phyloP scores from a whole-genome alignment of 2,797 vertebrate genomes.

The Syngnathus rostellatus region DNA sequence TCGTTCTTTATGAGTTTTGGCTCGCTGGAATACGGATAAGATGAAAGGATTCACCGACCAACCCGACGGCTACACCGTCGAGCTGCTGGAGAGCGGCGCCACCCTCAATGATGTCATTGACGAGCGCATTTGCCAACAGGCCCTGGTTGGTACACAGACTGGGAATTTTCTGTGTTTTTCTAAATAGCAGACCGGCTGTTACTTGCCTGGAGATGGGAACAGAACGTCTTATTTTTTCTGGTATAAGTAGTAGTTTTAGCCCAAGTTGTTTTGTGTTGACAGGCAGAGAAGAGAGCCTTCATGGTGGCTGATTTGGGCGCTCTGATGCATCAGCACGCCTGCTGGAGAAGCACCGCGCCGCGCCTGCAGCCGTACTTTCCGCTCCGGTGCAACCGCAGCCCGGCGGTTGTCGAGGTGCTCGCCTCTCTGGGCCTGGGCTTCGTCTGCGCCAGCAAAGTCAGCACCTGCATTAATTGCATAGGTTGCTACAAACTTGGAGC shows the following conservation, averaged over 20 bases:
- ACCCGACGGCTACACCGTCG: conserved; percentile 89
- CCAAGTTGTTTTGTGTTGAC: conserved; percentile 4
- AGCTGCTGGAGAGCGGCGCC: conserved; percentile 88
- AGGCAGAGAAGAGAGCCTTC: conserved; percentile 93
- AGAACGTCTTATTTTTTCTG: too few relatives aligned
- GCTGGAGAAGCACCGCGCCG: conserved; percentile 82
- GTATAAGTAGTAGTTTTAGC: too few relatives aligned
- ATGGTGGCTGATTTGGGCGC: conserved; percentile 92
- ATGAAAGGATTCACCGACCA: conserved; percentile 98
- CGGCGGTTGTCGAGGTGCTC: conserved; percentile 86
- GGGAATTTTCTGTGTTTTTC: background rate
- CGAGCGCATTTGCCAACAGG: conserved; percentile 89
- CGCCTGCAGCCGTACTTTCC: conserved; percentile 88
- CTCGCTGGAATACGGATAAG: conserved; percentile 98
- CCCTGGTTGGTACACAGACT: conserved; percentile 74
- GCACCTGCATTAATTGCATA: background rate
- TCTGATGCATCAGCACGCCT: conserved; percentile 84
- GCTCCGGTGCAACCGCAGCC: conserved; percentile 88
- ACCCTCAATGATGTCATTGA: conserved; percentile 90
- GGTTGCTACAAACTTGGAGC: conserved; percentile 17
- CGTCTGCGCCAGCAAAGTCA: conserved; percentile 90
- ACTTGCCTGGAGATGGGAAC: too few relatives aligned
- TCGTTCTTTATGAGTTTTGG: conserved; percentile 98
- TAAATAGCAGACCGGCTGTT: too few relatives aligned
- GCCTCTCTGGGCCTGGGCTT: conserved; percentile 90